Evolutionary conservation across 2,888 invertebrate species (phyloP).

Genomic region (Erebia epiphron): DNA sequence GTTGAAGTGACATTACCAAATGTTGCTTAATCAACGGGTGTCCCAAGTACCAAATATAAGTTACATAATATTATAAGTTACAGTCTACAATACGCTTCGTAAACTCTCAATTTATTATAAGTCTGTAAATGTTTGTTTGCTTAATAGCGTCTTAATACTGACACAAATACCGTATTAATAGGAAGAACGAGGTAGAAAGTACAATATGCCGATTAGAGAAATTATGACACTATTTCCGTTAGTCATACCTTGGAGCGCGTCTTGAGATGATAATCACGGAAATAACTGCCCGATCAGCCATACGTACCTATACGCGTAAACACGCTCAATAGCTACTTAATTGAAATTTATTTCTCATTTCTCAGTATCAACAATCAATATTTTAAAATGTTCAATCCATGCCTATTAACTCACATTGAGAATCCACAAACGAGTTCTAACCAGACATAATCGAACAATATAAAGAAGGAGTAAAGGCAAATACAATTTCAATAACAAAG

Average conservation of each 20-base stretch:
- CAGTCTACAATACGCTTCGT: background rate
- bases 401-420: constrained; percentile 75
- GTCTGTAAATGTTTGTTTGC: constrained; percentile 12
- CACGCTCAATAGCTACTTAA: constrained; percentile 75
- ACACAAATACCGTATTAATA: constrained; percentile 24
- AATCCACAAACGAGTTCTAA: constrained; percentile 77
- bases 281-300: constrained; percentile 61
- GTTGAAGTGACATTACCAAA: background rate
- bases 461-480: constrained; percentile 82
- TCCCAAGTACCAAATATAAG: background rate
- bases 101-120: constrained; percentile 3
- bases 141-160: constrained; percentile 12
- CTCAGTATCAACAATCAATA: constrained; percentile 83
- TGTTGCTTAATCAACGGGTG: constrained; percentile 1
- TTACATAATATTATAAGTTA: too few species aligned
- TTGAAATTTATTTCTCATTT: constrained; percentile 83
- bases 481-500: constrained; percentile 83
- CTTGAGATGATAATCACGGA: constrained; percentile 71
- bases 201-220: constrained; percentile 60
- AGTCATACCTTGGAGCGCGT: constrained; percentile 54
- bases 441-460: constrained; percentile 80
- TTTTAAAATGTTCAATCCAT: constrained; percentile 72
- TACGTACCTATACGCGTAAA: constrained; percentile 55
- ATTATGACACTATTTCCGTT: constrained; percentile 58
- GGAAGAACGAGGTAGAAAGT: constrained; percentile 20